Conservation (phyloP, 30 jellyfish, hydroid and myxozoan species). For the Cassiopea andromeda region DNA sequence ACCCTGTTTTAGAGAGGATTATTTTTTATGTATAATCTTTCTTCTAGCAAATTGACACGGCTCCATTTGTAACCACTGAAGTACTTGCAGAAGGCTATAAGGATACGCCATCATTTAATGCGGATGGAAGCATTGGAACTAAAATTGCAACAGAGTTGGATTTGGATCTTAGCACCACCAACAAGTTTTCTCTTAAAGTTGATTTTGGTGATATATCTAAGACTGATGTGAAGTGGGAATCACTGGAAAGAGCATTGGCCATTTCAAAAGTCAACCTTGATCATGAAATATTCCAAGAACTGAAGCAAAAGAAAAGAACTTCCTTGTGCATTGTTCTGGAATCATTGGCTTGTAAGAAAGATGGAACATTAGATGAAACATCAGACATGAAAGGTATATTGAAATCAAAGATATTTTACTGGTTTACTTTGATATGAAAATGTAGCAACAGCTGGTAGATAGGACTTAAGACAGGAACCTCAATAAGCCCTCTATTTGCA, state of each 20-base stretch:
- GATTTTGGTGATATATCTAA: conserved; percentile 83
- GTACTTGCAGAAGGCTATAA: conserved; percentile 62
- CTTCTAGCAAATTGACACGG: conserved; percentile 39
- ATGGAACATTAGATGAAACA: conserved; percentile 48
- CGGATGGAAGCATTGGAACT: conserved; percentile 89
- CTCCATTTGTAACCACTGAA: conserved; percentile 10
- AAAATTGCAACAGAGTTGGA: conserved; percentile 89
- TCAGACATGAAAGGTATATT: conserved; percentile 79
- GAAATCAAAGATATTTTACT: too few species aligned
- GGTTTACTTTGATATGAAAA: too few species aligned
- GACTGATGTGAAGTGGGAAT: conserved; percentile 89
- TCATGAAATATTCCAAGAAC: conserved; percentile 73
- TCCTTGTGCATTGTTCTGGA: conserved; percentile 81
- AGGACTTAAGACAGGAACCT: too few species aligned
- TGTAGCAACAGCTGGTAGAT: too few species aligned
- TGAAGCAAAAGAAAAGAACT: conserved; percentile 66
- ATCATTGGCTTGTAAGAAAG: conserved; percentile 77
- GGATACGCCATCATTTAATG: conserved; percentile 85
- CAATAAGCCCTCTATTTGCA: too few species aligned
- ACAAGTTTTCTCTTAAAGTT: conserved; percentile 62
- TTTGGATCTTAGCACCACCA: conserved; percentile 74
- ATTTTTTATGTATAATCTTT: neutral
- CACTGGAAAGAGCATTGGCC: conserved; percentile 70
- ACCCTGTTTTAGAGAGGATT: neutral
- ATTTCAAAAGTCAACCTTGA: conserved; percentile 10